These are phyloP conservation scores for Cherax quadricarinatus DNA, from an alignment of 1,140 invertebrate species.

Conservation along the genomic window DNA sequence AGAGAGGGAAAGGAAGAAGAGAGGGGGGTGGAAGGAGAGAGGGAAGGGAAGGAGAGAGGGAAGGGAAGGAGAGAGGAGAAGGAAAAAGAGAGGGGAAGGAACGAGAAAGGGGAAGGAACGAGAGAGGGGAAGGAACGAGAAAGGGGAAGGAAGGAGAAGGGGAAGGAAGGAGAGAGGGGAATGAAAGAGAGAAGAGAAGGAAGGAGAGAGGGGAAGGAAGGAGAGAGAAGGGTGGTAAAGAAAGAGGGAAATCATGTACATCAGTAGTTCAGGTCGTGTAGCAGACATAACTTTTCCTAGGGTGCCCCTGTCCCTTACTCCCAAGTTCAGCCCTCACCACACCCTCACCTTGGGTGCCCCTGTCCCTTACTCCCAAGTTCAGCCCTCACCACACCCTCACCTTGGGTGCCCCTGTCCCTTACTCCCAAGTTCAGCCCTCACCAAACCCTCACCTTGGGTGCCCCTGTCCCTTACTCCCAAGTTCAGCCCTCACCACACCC, in stretches of 20 bases:
- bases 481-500: background rate
- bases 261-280: too few relatives aligned
- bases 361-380: background rate
- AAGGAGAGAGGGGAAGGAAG: background rate
- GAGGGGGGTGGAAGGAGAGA: background rate
- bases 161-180: background rate
- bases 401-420: background rate
- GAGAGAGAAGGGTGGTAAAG: background rate
- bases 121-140: background rate
- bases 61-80: background rate
- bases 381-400: too few relatives aligned
- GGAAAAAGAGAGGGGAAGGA: constrained; percentile 19
- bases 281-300: too few relatives aligned
- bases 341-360: background rate
- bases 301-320: background rate
- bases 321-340: background rate
- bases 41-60: background rate
- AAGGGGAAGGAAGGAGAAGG: background rate
- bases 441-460: too few relatives aligned
- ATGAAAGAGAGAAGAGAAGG: background rate
- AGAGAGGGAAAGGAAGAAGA: background rate
- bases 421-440: background rate
- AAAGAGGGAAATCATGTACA: too few relatives aligned
- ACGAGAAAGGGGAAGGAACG: too few relatives aligned
- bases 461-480: background rate